Base-by-base conservation (phyloP, 53 echinoderm and acorn worm species). In the Holothuria scabra region DNA sequence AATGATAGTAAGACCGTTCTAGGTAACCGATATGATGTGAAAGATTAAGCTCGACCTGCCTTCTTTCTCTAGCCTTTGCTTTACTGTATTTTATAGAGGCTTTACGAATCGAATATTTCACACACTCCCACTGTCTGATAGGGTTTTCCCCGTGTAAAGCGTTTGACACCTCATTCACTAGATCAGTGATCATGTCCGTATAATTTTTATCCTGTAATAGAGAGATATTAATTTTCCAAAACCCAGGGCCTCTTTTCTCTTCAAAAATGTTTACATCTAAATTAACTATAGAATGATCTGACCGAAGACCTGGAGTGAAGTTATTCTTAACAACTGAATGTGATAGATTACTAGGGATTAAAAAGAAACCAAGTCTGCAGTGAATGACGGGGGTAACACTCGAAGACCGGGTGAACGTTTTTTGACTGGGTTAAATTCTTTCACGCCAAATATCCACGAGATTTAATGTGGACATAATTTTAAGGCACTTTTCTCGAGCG, bases 201-300 rank as follows among this genome's bases (percentile, higher is more conserved):
- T 79, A 79, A 56, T 79, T 56, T 46, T 10, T 23, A 23, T 84
- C 84, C 13, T 14, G 11, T 31, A 80, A 59, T 52, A 80, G 35
- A 56, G 80, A 21, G 60, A 60, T 80, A 59, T 80, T 80, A 56
- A 62, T 26, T 59, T 80, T 80, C 80, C 80, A 80, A 56, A 56
- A 80, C 11, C 80, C 58, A n/a, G n/a, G n/a, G n/a, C n/a, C n/a
- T n/a, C n/a, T n/a, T n/a, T n/a, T n/a, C n/a, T n/a, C n/a, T n/a
- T 83, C 66, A 62, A 26, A n/a, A 63, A 83, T 24, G 22, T 66
- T 44, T 46, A 83, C 19, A 44, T 62, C 12, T 44, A 83, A n/a
- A 20, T 44, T 62, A 65, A 65, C 83, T 29, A 83, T 35, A 38
- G 66, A 83, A 66, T 83, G 83, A 66, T 66, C 76, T 5, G 84